phyloP scores from a whole-genome alignment of 2,113 vertebrate species.

The Cichladusa arquata region DNA sequence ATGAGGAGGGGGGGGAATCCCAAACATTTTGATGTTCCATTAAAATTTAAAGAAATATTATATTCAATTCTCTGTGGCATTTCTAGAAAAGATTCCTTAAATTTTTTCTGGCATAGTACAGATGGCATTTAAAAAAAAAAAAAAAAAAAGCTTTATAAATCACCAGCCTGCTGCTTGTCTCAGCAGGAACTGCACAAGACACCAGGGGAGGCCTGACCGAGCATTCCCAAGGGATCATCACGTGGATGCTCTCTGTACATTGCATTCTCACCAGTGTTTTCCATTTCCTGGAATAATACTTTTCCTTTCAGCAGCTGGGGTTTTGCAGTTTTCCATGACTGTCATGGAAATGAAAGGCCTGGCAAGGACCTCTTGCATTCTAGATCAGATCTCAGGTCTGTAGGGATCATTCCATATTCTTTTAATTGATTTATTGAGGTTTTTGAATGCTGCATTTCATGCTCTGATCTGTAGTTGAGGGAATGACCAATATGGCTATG shows the following conservation, averaged over 20 bases:
- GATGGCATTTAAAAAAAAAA: not conserved
- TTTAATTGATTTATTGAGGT: not conserved
- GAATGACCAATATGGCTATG: not conserved
- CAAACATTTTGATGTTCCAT: slow-evolving; percentile 45
- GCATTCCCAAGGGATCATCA: not conserved
- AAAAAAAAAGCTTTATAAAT: not conserved
- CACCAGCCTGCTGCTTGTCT: not conserved
- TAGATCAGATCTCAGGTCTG: not conserved
- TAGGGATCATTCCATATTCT: not conserved
- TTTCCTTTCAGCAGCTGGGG: not conserved
- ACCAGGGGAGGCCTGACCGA: not conserved
- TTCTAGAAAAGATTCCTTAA: not conserved
- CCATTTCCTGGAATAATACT: not conserved
- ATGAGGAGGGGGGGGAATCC: not conserved
- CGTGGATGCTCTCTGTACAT: accelerated
- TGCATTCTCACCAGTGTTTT: not conserved
- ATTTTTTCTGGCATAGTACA: not conserved
- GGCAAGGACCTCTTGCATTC: not conserved
- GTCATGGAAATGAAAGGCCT: not conserved
- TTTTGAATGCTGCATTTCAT: not conserved
- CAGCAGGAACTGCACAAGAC: not conserved
- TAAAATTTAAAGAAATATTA: slow-evolving; percentile 50
- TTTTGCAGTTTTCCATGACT: not conserved
- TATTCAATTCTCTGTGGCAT: not conserved
- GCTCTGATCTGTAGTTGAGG: not conserved